phyloP scores from a whole-genome alignment of 2,888 invertebrate genomes.

The Cantharis nigra region DNA sequence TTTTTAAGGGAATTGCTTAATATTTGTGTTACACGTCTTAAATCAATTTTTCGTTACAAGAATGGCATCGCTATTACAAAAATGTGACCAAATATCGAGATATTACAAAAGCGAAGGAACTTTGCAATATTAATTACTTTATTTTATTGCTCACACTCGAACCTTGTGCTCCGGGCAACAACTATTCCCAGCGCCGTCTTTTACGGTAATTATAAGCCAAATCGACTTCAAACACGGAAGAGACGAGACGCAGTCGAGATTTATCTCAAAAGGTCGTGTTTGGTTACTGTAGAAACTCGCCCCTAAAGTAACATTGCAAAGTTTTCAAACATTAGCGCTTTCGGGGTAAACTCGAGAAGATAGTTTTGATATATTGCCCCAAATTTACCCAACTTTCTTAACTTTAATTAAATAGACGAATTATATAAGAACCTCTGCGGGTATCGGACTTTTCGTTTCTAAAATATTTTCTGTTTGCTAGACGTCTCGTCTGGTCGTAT shows the following conservation, averaged over 20 bases:
- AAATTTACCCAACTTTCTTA: conserved; percentile 10
- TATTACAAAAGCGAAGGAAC: neutral
- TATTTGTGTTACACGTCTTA: neutral
- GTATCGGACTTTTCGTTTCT: neutral
- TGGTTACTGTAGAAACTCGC: conserved; percentile 22
- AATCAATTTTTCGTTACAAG: neutral
- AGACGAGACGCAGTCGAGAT: neutral
- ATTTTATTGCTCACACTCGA: neutral
- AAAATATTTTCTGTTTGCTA: neutral
- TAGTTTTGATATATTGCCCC: conserved; percentile 33
- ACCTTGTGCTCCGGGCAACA: neutral
- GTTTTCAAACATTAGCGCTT: conserved; percentile 33
- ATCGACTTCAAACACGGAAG: neutral
- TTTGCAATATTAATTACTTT: neutral
- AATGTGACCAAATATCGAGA: neutral
- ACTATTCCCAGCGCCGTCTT: neutral
- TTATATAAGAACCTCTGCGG: neutral
- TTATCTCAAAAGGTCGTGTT: neutral
- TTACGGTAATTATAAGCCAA: neutral
- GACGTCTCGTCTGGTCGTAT: neutral
- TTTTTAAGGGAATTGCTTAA: neutral
- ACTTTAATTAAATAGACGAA: conserved; percentile 12
- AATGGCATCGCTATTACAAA: neutral
- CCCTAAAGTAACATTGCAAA: conserved; percentile 33
- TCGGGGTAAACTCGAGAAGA: conserved; percentile 30